phyloP scores from a whole-genome alignment of 2,888 invertebrate genomes.

The Phasia obesa region DNA sequence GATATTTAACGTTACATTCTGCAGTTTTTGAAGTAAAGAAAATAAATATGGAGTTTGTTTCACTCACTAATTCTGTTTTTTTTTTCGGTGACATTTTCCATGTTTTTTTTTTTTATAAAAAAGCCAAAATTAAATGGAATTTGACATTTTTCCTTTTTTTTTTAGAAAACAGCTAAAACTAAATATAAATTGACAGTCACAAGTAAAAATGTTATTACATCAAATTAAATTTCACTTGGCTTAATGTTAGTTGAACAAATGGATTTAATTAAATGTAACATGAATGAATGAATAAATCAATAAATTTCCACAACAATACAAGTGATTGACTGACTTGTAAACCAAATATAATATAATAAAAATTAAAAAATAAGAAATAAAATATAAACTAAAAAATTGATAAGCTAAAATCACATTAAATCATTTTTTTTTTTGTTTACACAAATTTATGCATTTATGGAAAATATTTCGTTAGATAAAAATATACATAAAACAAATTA shows the following conservation, averaged over 20 bases:
- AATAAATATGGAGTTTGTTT: too few species aligned
- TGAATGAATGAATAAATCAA: constrained; percentile 22
- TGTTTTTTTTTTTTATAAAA: too few species aligned
- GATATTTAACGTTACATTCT: too few species aligned
- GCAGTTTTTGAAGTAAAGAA: too few species aligned
- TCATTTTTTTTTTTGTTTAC: background rate
- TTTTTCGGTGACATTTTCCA: too few species aligned
- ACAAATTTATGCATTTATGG: background rate
- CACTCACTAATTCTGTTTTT: too few species aligned
- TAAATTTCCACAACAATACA: background rate
- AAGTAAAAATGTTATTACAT: too few species aligned
- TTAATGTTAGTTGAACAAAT: constrained; percentile 4
- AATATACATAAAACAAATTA: background rate
- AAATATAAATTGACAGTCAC: too few species aligned
- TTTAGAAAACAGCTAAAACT: too few species aligned
- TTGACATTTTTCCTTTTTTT: too few species aligned
- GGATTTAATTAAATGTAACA: constrained; percentile 21
- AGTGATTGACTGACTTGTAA: constrained; percentile 21
- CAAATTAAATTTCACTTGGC: background rate
- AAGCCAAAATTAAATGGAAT: too few species aligned
- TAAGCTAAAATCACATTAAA: too few species aligned
- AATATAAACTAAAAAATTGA: background rate
- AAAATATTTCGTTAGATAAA: background rate
- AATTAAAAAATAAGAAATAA: background rate
- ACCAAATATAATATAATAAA: background rate